Evolutionary conservation across 2,113 vertebrate species (phyloP).

Genomic region (Falco punctatus): DNA sequence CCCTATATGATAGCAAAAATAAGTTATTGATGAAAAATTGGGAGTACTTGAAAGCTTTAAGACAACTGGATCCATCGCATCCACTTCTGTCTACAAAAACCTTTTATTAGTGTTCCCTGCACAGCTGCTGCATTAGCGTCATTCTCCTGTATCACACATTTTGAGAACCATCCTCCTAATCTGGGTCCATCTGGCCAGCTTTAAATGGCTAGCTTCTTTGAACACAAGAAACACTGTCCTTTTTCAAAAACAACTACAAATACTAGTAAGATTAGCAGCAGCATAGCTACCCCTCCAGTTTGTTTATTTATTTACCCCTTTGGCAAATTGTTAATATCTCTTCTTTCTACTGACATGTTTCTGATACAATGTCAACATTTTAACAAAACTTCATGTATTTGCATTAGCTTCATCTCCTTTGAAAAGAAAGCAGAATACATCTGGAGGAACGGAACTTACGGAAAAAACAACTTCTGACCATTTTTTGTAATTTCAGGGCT

Average conservation of each 20-base stretch:
- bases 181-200: background rate
- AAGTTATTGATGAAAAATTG: background rate
- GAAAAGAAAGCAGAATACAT: background rate
- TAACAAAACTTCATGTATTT: background rate
- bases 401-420: background rate
- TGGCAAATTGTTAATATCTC: background rate
- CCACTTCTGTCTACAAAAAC: background rate
- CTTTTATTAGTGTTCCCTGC: background rate
- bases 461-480: background rate
- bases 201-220: background rate
- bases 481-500: background rate
- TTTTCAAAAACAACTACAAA: background rate
- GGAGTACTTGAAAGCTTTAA: background rate
- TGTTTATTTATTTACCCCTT: background rate
- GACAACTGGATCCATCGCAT: background rate
- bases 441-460: background rate
- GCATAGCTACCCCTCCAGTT: background rate
- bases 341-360: background rate
- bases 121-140: background rate
- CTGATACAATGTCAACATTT: background rate
- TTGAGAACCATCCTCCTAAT: background rate
- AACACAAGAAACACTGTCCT: fast-evolving
- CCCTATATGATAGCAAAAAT: background rate
- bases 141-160: background rate
- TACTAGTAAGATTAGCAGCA: background rate